These are phyloP conservation scores for Glaucidium brasilianum DNA, from an alignment of 2,113 vertebrate genomes.

Conservation along the genomic window DNA sequence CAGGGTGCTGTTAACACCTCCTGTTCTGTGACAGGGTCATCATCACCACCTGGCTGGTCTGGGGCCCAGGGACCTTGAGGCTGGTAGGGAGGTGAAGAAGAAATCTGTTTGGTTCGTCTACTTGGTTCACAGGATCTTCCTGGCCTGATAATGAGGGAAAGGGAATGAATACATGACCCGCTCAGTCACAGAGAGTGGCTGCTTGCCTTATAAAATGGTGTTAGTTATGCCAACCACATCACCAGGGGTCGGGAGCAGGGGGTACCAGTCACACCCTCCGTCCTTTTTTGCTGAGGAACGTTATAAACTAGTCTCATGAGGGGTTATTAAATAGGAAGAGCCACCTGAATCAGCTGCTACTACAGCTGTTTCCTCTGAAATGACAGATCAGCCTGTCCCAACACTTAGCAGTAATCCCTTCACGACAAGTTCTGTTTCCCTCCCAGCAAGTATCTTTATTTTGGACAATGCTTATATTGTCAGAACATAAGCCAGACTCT, in stretches of 20 bases:
- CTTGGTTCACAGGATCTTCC: background rate
- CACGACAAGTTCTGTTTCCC: background rate
- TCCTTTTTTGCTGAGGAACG: background rate
- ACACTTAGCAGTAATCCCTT: background rate
- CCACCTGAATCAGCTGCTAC: background rate
- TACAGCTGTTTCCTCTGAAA: background rate
- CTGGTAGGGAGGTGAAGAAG: background rate
- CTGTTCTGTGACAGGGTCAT: background rate
- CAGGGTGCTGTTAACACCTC: background rate
- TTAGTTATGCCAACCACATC: background rate
- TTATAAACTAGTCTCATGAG: background rate
- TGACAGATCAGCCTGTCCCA: background rate
- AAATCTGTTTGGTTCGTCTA: background rate
- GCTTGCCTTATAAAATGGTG: background rate
- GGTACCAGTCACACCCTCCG: background rate
- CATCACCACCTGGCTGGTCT: background rate
- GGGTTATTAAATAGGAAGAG: background rate
- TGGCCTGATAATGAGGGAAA: background rate
- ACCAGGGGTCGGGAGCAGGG: background rate
- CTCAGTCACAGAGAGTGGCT: background rate
- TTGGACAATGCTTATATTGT: background rate
- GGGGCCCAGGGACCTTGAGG: background rate
- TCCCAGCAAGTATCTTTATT: background rate
- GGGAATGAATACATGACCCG: fast-evolving
- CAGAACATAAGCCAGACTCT: background rate